Evolutionary conservation across 2,113 vertebrate species (phyloP), one percentile per base, ranked within the genome.

Genomic region (Sciurus niger): DNA sequence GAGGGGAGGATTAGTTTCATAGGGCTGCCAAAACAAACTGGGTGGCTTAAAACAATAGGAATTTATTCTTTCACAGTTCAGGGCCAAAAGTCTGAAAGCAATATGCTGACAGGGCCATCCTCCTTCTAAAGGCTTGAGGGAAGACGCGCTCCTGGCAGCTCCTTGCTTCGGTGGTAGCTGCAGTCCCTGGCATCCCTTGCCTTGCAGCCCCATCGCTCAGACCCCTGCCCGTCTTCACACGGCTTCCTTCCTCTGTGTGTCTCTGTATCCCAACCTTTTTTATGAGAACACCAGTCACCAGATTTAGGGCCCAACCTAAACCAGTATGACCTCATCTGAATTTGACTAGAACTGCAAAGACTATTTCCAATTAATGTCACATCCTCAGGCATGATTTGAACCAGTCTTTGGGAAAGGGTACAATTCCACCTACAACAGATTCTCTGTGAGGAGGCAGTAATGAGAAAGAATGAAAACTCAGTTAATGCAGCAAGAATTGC

Each of bases 371-470:
- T 58, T 78, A 95, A 90, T 68, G 48, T 43, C 46, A 79, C n/a
- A 77, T 17, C 48, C n/a, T 34, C 43, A 79, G 18, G 43, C 22
- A 74, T 37, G 34, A 76, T 30, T 46, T 92, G 58, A 85, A 86
- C 34, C 17, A 25, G 34, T 40, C n/a, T 34, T 89, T 11, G 22
- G 18, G 1, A 0, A 37, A 11, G 9, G 0, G 46, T 55, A 92
- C 25, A 83, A 78, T 30, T 93, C 77, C 87, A 94, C n/a, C 37
- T 70, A 90, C 11, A n/a, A 43, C 24, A 73, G 13, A 92, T 58
- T 82, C 43, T 86, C 92, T 70, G 85, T 32, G 43, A 94, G 72
- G 24, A 92, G 16, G 16, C 28, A 92, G 14, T 80, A 73, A 89
- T 22, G 13, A 95, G 48, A 6, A 60, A 80, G 16, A 67, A 28